Evolutionary conservation across 2,113 vertebrate species (phyloP).

Genomic region (Propithecus coquereli): DNA sequence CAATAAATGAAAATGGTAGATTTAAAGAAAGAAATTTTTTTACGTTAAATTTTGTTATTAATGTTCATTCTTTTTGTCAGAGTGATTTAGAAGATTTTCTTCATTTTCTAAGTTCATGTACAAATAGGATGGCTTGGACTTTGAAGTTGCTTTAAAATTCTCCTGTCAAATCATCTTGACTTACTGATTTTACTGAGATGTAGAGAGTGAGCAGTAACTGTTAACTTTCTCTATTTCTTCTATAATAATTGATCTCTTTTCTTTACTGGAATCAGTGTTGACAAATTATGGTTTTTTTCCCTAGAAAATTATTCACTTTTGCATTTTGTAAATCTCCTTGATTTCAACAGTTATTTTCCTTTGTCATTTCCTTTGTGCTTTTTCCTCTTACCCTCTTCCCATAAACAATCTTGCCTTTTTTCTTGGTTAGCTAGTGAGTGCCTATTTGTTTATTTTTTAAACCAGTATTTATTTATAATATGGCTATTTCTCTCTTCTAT

Average conservation of each 20-base stretch:
- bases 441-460: not conserved
- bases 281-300: not conserved
- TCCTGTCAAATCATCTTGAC: not conserved
- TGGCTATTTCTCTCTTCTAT: not conserved
- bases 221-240: not conserved
- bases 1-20: not conserved
- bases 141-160: not conserved
- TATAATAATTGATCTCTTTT: not conserved
- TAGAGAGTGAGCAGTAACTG: not conserved
- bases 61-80: not conserved
- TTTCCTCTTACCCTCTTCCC: too few species aligned
- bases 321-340: not conserved
- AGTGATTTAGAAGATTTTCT: not conserved
- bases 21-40: not conserved
- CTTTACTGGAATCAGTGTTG: not conserved
- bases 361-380: not conserved
- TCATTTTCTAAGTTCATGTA: not conserved
- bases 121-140: not conserved
- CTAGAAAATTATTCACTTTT: not conserved
- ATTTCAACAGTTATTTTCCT: not conserved
- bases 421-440: not conserved
- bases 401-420: not conserved
- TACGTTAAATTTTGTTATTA: not conserved
- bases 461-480: not conserved
- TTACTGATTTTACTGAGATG: not conserved